A percentile compares a stretch with the other conserved stretches of the same genome.
These are phyloP conservation scores for Eremophila alpestris DNA, from an alignment of 2,797 vertebrate genomes.

Conservation along the genomic window DNA sequence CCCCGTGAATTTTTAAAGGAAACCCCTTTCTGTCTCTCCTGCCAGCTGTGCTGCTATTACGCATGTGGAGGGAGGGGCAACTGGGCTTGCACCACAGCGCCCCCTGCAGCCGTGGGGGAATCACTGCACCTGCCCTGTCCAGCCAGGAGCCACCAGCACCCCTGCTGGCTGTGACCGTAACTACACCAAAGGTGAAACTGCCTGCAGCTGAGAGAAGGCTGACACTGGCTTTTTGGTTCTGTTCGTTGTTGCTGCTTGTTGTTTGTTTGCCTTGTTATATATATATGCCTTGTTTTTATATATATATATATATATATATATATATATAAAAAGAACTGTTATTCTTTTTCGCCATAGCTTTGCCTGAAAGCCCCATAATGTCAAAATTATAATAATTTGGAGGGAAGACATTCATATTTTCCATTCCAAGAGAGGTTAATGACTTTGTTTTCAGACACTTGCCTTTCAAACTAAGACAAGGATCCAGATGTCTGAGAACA, in stretches of 20 bases:
- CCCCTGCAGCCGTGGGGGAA: accelerated
- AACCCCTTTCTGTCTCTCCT: not conserved
- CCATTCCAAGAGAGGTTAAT: not conserved
- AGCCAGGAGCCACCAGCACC: not conserved
- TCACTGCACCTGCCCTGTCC: accelerated
- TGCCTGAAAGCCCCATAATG: not conserved
- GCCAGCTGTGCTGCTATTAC: accelerated
- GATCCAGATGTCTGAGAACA: not conserved
- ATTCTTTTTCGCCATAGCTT: not conserved
- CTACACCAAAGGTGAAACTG: not conserved
- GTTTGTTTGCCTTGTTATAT: not conserved
- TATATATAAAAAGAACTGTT: not conserved
- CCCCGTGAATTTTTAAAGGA: accelerated
- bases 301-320: too few species aligned
- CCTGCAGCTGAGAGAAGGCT: not conserved
- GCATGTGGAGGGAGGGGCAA: not conserved
- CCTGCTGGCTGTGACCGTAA: accelerated
- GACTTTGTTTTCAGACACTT: not conserved
- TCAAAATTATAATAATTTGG: not conserved
- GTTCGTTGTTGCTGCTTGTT: not conserved
- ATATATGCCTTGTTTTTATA: too few species aligned
- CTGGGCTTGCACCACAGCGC: accelerated
- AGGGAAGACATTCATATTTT: not conserved
- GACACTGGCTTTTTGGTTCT: not conserved
- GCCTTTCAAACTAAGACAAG: not conserved